Base-by-base conservation (phyloP, 2,888 invertebrate species). In the Dryomyza anilis region DNA sequence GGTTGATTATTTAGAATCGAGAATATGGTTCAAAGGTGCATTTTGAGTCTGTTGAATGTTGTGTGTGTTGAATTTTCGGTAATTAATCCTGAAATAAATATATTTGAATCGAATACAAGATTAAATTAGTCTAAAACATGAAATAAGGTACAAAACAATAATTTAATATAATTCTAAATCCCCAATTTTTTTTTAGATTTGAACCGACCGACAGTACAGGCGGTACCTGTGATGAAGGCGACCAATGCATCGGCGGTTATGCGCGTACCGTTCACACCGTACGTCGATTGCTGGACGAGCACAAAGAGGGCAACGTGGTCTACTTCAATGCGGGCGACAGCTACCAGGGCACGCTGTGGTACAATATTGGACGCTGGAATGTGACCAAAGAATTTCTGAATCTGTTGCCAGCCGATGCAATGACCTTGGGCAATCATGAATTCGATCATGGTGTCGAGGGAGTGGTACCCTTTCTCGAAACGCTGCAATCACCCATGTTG, bases 271-370 rank as follows among this genome's bases (percentile, higher is more conserved):
- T 87, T 70, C 82, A 86, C 23, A 86, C 87, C 57, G 85, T 89
- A 21, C 83, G 84, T 8, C 78, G 81, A 23, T 74, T 87, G 43
- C 75, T 83, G 1, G 68, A 78, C 14, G 78, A 84, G 1, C 81
- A 86, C 2, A 81, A 84, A 39, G 72, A 79, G 1, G 77, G 83
- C 69, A 86, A 88, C 68, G 85, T 90, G 0, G 80, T 95, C 21
- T 87, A 93, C 36, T 81, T 95, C 63, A 93, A 94, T 77, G 94
- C 90, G 0, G 94, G 94, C 0, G 94, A 94, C 81, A 90, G 90
- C 77, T 95, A 89, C 79, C 93, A 93, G 78, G 94, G 94, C 0
- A 93, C 93, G 0, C 85, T 92, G n/a, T 94, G 92, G 91, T 93
- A 93, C 75, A 89, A 89, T 19, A 74, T 91, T 5, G 86, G 89